Percentiles rank a stretch among this genome's conserved stretches.
phyloP scores from a whole-genome alignment of 1,140 invertebrate species.

The Tetramorium parvispinum region DNA sequence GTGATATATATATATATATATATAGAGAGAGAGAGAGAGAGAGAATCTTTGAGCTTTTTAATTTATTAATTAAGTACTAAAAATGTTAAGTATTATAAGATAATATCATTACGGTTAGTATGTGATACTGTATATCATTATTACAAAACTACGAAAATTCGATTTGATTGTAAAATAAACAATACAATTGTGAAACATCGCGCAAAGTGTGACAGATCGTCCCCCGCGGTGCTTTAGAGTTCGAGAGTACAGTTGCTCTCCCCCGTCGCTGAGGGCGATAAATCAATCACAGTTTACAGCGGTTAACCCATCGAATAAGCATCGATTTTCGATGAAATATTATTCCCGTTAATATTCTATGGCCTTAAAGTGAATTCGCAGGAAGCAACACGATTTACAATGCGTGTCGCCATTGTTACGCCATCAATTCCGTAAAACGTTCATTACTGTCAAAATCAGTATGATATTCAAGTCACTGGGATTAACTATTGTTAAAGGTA shows the following conservation, averaged over 20 bases:
- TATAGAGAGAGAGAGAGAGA: no score
- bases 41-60: background rate
- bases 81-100: background rate
- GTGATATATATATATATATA: no score
- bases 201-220: conserved; percentile 49
- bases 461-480: background rate
- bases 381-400: conserved; percentile 43
- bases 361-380: conserved; percentile 54
- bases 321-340: conserved; percentile 62
- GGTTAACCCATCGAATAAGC: conserved; percentile 50
- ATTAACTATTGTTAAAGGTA: conserved; percentile 18
- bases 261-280: conserved; percentile 44
- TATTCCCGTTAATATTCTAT: conserved; percentile 52
- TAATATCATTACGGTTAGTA: background rate
- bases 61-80: background rate
- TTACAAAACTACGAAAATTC: background rate
- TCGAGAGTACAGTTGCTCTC: conserved; percentile 20
- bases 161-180: conserved; percentile 5
- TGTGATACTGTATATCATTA: background rate
- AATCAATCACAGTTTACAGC: conserved; percentile 56
- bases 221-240: conserved; percentile 31
- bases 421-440: conserved; percentile 41
- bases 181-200: background rate
- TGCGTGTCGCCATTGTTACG: conserved; percentile 40
- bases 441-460: conserved; percentile 53